Evolutionary conservation across 2,888 invertebrate species (phyloP), one percentile per base, ranked within the genome.

Genomic region (Epistrophe grossulariae): DNA sequence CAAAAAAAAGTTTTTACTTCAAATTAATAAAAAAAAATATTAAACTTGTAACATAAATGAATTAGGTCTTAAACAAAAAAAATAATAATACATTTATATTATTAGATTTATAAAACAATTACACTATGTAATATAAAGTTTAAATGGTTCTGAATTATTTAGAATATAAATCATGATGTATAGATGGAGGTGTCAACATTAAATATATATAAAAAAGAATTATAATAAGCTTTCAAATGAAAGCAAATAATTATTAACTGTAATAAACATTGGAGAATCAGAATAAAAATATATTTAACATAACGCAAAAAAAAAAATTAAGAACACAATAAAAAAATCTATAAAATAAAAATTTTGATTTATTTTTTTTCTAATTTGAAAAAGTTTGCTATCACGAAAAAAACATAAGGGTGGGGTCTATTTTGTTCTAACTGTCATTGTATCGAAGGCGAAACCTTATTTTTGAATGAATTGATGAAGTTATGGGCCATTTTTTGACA

Each of bases 231-330:
- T 89, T 89, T 88, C 73, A 43, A 52, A 73, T 57, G 77, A 79
- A 72, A 76, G 55, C 43, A 79, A 76, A 28, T 74, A 76, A 28
- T 74, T 19, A 50, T 79, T 79, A 73, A 71, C 66, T 72, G 40
- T 77, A 73, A 43, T 68, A 71, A 64, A 70, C 90, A 90, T 90
- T 91, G 89, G 90, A 90, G 90, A 90, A 60, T 45, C 43, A 45
- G 90, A 90, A 89, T 85, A 66, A 60, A 68, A 77, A 66, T 73
- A 88, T 77, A 79, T 83, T 82, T 80, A 88, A 77, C 72, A 73
- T 79, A 68, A 87, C 24, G 78, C 64, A 78, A 66, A 72, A 50
- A n/a, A 78, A 66, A 72, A 17, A 64, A 77, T 19, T 50, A 60
- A 73, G 52, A 78, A 73, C 8, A 66, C 31, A 66, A 31, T 48